Percentiles rank a stretch among this genome's conserved stretches.
phyloP scores from a whole-genome alignment of 2,888 invertebrate species.

The Acanthosepion esculentum region DNA sequence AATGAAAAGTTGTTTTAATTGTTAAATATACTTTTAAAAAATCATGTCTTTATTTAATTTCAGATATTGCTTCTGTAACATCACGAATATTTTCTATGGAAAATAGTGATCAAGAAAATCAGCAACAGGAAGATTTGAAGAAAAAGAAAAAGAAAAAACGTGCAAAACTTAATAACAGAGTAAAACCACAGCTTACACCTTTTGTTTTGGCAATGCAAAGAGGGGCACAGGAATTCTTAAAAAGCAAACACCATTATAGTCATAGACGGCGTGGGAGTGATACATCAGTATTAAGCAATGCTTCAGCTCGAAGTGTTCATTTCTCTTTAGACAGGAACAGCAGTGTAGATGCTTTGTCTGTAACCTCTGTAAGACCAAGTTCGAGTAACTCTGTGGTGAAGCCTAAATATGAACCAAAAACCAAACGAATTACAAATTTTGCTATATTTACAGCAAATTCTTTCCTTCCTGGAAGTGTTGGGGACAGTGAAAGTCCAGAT shows the following conservation, averaged over 20 bases:
- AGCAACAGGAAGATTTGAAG: slow-evolving; percentile 40
- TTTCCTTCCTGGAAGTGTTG: slow-evolving; percentile 50
- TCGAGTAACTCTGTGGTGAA: background rate
- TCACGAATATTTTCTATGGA: slow-evolving; percentile 87
- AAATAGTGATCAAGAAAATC: background rate
- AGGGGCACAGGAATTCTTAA: slow-evolving; percentile 46
- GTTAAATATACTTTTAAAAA: background rate
- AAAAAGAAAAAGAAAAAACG: slow-evolving; percentile 53
- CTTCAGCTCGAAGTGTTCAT: slow-evolving; percentile 62
- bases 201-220: slow-evolving; percentile 58
- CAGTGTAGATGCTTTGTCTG: slow-evolving; percentile 40
- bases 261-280: slow-evolving; percentile 61
- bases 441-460: slow-evolving; percentile 65
- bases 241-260: slow-evolving; percentile 48
- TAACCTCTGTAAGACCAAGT: background rate
- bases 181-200: slow-evolving; percentile 63
- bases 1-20: too few species aligned
- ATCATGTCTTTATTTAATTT: slow-evolving; percentile 47
- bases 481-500: slow-evolving; percentile 23
- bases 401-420: slow-evolving; percentile 48
- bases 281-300: slow-evolving; percentile 63
- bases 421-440: slow-evolving; percentile 59
- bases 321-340: slow-evolving; percentile 57
- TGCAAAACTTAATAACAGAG: slow-evolving; percentile 56
- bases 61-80: slow-evolving; percentile 60